Conservation (phyloP, 1,140 invertebrate species). For the Rhizoglyphus robini region DNA sequence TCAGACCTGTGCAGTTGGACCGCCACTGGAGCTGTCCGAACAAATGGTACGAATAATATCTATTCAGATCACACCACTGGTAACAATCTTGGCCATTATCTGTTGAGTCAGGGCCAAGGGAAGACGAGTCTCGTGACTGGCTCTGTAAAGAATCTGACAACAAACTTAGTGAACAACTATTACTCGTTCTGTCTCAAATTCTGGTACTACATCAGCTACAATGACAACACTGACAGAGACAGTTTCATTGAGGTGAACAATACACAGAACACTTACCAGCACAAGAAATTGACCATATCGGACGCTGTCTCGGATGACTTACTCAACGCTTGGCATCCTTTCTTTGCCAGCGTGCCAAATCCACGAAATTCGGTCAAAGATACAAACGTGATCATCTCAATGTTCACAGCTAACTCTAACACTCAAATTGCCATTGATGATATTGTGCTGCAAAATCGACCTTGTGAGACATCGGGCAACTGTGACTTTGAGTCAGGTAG, state of each 20-base stretch:
- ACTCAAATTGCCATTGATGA: no score
- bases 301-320: background rate
- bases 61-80: background rate
- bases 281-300: constrained; percentile 1
- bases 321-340: background rate
- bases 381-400: no score
- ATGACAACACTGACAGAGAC: background rate
- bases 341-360: background rate
- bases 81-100: background rate
- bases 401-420: no score
- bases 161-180: background rate
- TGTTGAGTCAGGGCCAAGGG: background rate
- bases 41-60: background rate
- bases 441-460: no score
- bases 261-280: background rate
- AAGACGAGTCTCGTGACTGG: background rate
- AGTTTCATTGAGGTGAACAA: background rate
- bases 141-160: background rate
- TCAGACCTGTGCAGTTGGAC: background rate
- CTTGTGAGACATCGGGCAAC: no score
- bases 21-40: background rate
- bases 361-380: no score
- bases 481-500: no score
- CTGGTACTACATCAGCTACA: background rate
- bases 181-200: background rate